Conservation (phyloP, 1,140 invertebrate genomes). For the Trichomalopsis sarcophagae region DNA sequence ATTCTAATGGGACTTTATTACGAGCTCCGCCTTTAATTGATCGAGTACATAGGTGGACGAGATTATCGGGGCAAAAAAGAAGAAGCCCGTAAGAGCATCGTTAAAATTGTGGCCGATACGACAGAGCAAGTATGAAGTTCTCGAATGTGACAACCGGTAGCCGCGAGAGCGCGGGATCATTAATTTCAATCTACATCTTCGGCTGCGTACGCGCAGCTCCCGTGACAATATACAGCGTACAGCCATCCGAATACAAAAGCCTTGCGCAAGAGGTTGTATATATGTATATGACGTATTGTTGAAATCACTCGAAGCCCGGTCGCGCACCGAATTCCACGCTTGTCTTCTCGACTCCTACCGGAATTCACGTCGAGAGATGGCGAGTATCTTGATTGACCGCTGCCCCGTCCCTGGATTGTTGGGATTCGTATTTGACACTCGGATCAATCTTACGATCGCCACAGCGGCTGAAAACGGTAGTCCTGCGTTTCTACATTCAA, state of each 20-base stretch:
- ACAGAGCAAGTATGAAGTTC: not conserved
- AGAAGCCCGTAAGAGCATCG: too few species aligned
- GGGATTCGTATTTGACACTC: constrained; percentile 2
- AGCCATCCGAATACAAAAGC: not conserved
- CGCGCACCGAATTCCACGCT: not conserved
- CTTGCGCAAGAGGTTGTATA: not conserved
- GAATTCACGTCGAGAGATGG: constrained; percentile 20
- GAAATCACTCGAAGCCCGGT: not conserved
- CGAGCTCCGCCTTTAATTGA: not conserved
- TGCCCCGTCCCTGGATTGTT: not conserved
- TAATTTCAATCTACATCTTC: not conserved
- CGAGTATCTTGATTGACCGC: constrained; percentile 1
- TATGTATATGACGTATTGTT: constrained; percentile 8
- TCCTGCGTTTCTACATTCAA: not conserved
- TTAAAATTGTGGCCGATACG: not conserved
- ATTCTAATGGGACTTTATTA: constrained; percentile 4
- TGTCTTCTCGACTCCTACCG: constrained; percentile 14
- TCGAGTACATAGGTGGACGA: not conserved
- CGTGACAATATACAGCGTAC: not conserved
- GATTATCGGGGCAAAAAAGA: not conserved
- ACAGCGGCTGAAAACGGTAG: not conserved
- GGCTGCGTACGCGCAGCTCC: not conserved
- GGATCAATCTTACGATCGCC: constrained; percentile 30
- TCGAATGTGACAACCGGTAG: not conserved
- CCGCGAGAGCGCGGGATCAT: not conserved